These are phyloP conservation scores for Dolichoris vasculosae DNA, from an alignment of 1,140 invertebrate genomes.

Conservation along the genomic window DNA sequence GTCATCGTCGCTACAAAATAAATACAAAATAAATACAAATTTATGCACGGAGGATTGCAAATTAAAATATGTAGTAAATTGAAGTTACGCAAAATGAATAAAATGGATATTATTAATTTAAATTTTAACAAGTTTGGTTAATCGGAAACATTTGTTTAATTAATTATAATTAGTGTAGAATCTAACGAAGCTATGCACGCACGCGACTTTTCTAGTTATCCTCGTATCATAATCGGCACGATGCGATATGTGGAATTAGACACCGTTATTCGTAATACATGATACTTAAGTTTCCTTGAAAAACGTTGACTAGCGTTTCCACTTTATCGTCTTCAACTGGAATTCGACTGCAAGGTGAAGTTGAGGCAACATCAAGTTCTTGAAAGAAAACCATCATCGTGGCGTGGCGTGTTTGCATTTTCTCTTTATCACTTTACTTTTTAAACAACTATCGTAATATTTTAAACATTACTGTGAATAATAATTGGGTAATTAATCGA, in stretches of 20 bases:
- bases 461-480: not conserved
- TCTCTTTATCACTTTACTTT: not conserved
- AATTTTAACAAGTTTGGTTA: too few species aligned
- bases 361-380: not conserved
- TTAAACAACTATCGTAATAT: not conserved
- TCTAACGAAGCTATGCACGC: not conserved
- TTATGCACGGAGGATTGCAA: too few species aligned
- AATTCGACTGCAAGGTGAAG: not conserved
- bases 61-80: too few species aligned
- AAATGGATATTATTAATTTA: too few species aligned
- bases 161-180: not conserved
- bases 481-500: not conserved
- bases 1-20: too few species aligned
- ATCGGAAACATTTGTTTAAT: too few species aligned
- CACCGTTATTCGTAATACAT: not conserved
- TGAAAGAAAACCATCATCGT: not conserved
- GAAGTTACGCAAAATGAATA: too few species aligned
- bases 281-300: not conserved
- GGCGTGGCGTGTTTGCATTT: not conserved
- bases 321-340: not conserved
- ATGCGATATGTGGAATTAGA: slow-evolving; percentile 3
- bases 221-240: not conserved
- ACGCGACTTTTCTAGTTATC: not conserved
- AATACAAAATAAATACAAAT: too few species aligned
- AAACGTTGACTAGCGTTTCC: not conserved